Percentiles rank a stretch among this genome's conserved stretches.
phyloP scores from a whole-genome alignment of 2,888 invertebrate species.

The Xestia ashworthii region DNA sequence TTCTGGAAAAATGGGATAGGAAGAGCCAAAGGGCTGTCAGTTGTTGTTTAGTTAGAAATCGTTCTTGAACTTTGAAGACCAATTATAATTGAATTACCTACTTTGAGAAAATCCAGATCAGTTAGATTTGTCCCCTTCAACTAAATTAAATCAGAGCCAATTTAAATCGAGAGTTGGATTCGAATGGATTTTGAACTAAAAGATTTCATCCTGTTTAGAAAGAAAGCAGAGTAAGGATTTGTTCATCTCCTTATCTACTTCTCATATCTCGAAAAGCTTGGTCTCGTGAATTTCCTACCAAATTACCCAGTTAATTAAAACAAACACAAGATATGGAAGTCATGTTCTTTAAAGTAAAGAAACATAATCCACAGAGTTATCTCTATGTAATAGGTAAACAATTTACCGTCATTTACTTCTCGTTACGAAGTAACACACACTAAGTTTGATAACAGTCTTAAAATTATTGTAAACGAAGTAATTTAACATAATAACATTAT shows the following conservation, averaged over 20 bases:
- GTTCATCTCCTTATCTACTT: not conserved
- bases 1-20: conserved; percentile 6
- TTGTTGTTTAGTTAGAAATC: conserved; percentile 18
- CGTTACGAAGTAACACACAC: conserved; percentile 27
- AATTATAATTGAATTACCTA: conserved; percentile 33
- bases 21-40: not conserved
- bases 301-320: conserved; percentile 37
- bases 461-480: conserved; percentile 9
- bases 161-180: conserved; percentile 8
- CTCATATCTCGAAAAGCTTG: conserved; percentile 1
- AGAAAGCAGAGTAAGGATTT: not conserved
- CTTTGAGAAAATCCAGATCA: conserved; percentile 31
- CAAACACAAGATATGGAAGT: conserved; percentile 49
- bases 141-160: conserved; percentile 20
- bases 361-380: conserved; percentile 43
- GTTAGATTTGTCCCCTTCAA: conserved; percentile 16
- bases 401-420: conserved; percentile 16
- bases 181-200: conserved; percentile 4
- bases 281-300: conserved; percentile 21
- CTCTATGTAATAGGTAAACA: conserved; percentile 33
- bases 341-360: conserved; percentile 39
- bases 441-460: conserved; percentile 31
- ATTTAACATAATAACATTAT: conserved; percentile 17
- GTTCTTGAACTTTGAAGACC: conserved; percentile 18
- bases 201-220: conserved; percentile 3